phyloP scores from a whole-genome alignment of 1,140 invertebrate species.

The Drosophila quadrilineata region DNA sequence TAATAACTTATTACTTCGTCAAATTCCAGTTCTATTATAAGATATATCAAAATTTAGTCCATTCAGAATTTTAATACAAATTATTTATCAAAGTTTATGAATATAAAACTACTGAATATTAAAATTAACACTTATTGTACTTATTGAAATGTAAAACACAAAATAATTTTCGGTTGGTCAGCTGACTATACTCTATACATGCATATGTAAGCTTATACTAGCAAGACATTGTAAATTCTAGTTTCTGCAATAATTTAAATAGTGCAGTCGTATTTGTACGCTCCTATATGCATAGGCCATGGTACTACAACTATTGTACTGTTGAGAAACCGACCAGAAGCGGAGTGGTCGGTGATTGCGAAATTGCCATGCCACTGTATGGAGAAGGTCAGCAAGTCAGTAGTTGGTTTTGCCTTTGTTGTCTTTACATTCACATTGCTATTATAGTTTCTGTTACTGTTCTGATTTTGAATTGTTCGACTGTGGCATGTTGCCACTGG shows the following conservation, averaged over 20 bases:
- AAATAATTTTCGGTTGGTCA: conserved; percentile 20
- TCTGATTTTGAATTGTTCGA: conserved; percentile 35
- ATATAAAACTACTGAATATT: too few relatives aligned
- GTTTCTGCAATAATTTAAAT: conserved; percentile 39
- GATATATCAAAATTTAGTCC: too few relatives aligned
- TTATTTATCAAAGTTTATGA: too few relatives aligned
- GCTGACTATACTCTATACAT: conserved; percentile 15
- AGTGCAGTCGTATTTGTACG: conserved; percentile 19
- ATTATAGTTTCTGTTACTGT: conserved; percentile 28
- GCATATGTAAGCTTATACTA: conserved; percentile 15
- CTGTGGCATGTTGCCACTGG: conserved; percentile 7
- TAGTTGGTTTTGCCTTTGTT: conserved; percentile 35
- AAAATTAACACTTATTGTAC: too few relatives aligned
- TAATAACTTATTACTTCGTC: too few relatives aligned
- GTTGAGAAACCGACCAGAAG: conserved; percentile 34
- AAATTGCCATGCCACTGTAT: conserved; percentile 48
- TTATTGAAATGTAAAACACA: too few relatives aligned
- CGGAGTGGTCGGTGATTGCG: conserved; percentile 40
- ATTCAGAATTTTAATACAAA: too few relatives aligned
- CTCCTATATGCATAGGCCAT: conserved; percentile 31
- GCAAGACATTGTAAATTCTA: conserved; percentile 31
- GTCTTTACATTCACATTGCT: conserved; percentile 40
- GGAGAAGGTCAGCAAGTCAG: conserved; percentile 64
- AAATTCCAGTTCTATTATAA: too few relatives aligned
- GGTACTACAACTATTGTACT: conserved; percentile 18